Percentiles rank a stretch among this genome's conserved stretches.
phyloP scores from a whole-genome alignment of 2,113 vertebrate genomes.

The Caloenas nicobarica region DNA sequence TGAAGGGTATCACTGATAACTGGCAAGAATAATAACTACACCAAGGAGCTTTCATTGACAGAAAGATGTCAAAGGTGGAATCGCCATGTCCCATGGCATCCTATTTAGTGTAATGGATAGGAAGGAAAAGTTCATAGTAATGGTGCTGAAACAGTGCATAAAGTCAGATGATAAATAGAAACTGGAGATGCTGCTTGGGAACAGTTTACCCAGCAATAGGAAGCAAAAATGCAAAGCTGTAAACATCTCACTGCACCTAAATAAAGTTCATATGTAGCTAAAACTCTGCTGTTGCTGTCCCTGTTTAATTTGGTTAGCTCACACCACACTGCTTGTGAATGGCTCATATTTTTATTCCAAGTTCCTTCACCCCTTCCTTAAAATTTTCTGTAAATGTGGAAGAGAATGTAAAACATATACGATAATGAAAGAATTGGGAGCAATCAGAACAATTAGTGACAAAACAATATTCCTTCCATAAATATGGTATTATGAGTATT shows the following conservation, averaged over 20 bases:
- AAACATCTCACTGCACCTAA: neutral
- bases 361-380: neutral
- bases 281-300: neutral
- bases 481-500: neutral
- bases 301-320: neutral
- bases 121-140: neutral
- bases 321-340: neutral
- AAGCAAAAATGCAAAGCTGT: neutral
- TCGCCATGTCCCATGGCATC: neutral
- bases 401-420: neutral
- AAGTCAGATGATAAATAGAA: neutral
- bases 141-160: neutral
- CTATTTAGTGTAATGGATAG: neutral
- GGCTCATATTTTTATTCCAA: neutral
- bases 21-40: neutral
- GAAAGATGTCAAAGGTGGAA: neutral
- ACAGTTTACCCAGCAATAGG: neutral
- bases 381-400: neutral
- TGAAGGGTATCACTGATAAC: neutral
- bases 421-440: neutral
- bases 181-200: neutral
- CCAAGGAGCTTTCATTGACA: neutral
- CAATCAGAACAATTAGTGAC: neutral
- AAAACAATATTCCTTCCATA: neutral
- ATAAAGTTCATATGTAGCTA: neutral